phyloP scores from a whole-genome alignment of 2,888 invertebrate species.

The Dolichomitus sp. region DNA sequence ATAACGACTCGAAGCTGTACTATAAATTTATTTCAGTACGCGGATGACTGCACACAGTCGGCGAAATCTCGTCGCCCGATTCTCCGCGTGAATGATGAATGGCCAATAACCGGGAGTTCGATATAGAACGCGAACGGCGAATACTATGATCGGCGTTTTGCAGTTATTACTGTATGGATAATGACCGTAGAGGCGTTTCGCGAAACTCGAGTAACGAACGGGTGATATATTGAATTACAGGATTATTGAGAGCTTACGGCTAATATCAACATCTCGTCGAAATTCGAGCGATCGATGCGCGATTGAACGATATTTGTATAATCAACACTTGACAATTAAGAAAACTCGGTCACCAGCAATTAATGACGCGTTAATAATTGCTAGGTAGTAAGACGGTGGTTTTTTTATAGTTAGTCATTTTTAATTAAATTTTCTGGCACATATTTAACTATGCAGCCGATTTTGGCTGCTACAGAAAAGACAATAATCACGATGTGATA shows the following conservation, averaged over 20 bases:
- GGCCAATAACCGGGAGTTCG: constrained; percentile 1
- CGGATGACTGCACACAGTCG: neutral
- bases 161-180: constrained; percentile 2
- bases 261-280: constrained; percentile 22
- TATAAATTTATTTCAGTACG: constrained; percentile 9
- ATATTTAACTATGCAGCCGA: no score
- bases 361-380: neutral
- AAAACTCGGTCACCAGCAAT: constrained; percentile 2
- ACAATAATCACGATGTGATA: no score
- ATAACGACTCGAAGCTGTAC: neutral
- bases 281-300: constrained; percentile 9
- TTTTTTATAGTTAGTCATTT: no score
- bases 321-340: constrained; percentile 14
- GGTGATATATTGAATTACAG: constrained; percentile 28
- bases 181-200: neutral
- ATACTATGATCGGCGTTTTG: constrained; percentile 18
- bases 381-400: neutral
- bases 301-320: neutral
- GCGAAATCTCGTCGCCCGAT: constrained; percentile 16
- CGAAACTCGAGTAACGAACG: constrained; percentile 1
- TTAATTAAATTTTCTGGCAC: no score
- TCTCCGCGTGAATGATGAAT: constrained; percentile 49
- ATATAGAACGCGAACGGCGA: constrained; percentile 9
- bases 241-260: constrained; percentile 24
- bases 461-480: no score